Conservation (phyloP, 2,888 invertebrate genomes). For the Anaspis maculata region DNA sequence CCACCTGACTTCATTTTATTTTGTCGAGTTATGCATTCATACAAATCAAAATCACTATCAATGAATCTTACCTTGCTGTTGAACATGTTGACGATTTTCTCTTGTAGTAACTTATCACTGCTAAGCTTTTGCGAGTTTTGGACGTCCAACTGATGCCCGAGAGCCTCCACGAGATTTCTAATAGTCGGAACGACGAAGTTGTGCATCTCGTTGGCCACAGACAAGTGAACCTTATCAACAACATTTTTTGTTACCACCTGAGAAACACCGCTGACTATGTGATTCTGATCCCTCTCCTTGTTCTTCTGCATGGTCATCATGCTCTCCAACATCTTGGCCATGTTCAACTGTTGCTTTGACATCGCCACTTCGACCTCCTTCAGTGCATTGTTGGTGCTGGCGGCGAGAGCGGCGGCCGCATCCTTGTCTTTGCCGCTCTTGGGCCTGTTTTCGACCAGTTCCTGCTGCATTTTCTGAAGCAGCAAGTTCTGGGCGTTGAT, state of each 20-base stretch:
- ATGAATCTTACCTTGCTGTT: conserved; percentile 64
- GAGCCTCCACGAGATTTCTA: conserved; percentile 60
- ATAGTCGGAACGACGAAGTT: conserved; percentile 49
- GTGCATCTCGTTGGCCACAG: conserved; percentile 50
- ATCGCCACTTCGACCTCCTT: conserved; percentile 37
- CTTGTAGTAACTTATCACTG: conserved; percentile 67
- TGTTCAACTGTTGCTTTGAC: conserved; percentile 37
- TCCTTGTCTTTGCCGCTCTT: conserved; percentile 26
- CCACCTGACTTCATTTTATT: too few relatives aligned
- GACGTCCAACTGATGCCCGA: conserved; percentile 64
- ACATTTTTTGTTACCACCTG: conserved; percentile 40
- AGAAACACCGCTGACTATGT: conserved; percentile 46
- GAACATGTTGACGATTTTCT: conserved; percentile 69
- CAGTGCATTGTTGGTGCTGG: too few relatives aligned
- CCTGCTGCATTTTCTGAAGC: conserved; percentile 32
- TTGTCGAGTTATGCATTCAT: too few relatives aligned
- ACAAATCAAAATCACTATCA: too few relatives aligned
- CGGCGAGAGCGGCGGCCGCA: too few relatives aligned
- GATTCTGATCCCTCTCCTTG: conserved; percentile 46
- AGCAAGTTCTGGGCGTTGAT: conserved; percentile 34
- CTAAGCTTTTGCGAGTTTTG: conserved; percentile 67
- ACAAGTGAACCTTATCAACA: conserved; percentile 47
- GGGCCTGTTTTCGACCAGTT: conserved; percentile 24
- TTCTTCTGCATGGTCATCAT: conserved; percentile 38
- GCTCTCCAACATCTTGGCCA: conserved; percentile 37